Evolutionary conservation across 1,140 invertebrate genomes (phyloP).

Genomic region (Solenopsis fugax): DNA sequence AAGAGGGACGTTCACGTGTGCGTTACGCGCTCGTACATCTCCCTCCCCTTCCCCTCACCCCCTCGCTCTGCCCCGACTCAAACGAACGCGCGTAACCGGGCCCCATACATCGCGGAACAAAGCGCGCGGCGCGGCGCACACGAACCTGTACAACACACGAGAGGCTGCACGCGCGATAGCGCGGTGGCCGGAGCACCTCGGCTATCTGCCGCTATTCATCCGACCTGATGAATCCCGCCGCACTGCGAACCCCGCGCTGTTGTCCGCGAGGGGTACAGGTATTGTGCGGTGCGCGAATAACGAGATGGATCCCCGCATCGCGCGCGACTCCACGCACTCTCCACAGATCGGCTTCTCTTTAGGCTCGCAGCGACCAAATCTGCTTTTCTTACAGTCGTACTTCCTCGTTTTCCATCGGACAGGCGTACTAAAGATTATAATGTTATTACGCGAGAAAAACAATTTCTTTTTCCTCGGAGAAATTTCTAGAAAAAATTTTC

Average conservation of each 20-base stretch:
- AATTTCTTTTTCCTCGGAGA: not conserved
- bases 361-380: not conserved
- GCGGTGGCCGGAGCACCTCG: constrained; percentile 33
- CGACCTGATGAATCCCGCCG: constrained; percentile 35
- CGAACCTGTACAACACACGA: constrained; percentile 63
- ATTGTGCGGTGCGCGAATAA: constrained; percentile 57
- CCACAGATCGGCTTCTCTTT: not conserved
- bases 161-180: constrained; percentile 66
- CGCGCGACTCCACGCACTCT: not conserved
- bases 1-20: constrained; percentile 75
- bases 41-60: constrained; percentile 6
- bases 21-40: constrained; percentile 72
- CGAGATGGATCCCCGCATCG: constrained; percentile 8
- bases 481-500: not conserved
- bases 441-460: not conserved
- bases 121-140: constrained; percentile 70
- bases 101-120: constrained; percentile 81
- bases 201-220: constrained; percentile 60
- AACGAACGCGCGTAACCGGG: constrained; percentile 80
- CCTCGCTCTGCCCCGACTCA: not conserved
- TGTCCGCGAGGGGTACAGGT: constrained; percentile 36
- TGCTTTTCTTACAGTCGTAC: not conserved
- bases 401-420: not conserved
- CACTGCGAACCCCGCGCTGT: constrained; percentile 18
- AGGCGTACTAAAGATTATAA: not conserved